Percentiles rank a stretch among this genome's conserved stretches.
phyloP scores from a whole-genome alignment of 2,113 vertebrate species.

The Cyanoramphus novaezelandiae region DNA sequence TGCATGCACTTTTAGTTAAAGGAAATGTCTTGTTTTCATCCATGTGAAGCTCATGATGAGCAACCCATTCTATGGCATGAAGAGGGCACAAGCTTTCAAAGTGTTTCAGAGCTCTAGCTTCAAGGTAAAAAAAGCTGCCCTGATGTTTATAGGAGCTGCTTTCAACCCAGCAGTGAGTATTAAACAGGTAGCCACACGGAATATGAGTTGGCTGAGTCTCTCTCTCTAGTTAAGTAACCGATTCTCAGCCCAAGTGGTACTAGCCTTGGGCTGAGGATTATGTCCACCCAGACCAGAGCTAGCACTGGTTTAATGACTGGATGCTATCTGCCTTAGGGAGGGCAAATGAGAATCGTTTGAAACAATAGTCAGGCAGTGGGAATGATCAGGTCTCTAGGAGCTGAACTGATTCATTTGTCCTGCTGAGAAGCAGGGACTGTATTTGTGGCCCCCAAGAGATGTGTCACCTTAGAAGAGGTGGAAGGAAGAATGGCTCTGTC shows the following conservation, averaged over 20 bases:
- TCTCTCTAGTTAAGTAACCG: background rate
- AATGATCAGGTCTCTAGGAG: background rate
- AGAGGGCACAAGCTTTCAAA: background rate
- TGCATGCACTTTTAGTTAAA: background rate
- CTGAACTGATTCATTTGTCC: background rate
- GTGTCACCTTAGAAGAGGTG: background rate
- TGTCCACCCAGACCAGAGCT: background rate
- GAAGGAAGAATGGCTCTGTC: background rate
- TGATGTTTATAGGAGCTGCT: background rate
- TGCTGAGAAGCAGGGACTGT: background rate
- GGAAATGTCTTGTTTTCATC: background rate
- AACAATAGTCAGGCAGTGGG: background rate
- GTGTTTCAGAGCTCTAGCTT: background rate
- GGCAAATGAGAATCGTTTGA: background rate
- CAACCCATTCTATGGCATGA: background rate
- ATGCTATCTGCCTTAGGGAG: background rate
- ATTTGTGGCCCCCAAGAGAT: background rate
- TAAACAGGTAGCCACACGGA: background rate
- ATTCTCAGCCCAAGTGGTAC: background rate
- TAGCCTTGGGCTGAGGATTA: background rate
- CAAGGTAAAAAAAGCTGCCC: background rate
- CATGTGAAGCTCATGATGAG: background rate
- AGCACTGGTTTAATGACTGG: background rate
- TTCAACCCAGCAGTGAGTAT: background rate
- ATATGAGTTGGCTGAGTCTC: background rate